phyloP scores from a whole-genome alignment of 2,888 invertebrate genomes.

The Erebia palarica region DNA sequence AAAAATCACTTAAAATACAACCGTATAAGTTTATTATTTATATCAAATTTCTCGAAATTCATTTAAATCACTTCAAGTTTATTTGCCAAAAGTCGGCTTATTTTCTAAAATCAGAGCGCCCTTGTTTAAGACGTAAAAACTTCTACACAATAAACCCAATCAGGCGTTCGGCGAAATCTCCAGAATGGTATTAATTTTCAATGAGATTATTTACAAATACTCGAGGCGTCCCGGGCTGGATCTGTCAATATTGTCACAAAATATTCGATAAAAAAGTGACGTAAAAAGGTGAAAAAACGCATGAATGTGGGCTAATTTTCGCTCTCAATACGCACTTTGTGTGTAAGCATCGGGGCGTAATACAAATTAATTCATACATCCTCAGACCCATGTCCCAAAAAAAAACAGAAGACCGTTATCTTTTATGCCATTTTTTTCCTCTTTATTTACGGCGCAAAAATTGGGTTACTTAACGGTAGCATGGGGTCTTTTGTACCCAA shows the following conservation, averaged over 20 bases:
- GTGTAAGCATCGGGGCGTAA: constrained; percentile 78
- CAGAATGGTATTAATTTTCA: constrained; percentile 76
- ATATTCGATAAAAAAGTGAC: constrained; percentile 55
- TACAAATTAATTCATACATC: constrained; percentile 76
- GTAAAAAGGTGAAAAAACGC: constrained; percentile 49
- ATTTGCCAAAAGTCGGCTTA: constrained; percentile 47
- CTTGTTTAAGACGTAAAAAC: constrained; percentile 62
- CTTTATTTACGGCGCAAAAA: constrained; percentile 81
- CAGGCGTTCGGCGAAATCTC: constrained; percentile 59
- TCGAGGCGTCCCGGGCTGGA: constrained; percentile 62
- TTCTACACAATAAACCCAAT: constrained; percentile 72
- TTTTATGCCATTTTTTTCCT: constrained; percentile 60
- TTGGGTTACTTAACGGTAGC: constrained; percentile 82
- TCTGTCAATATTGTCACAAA: constrained; percentile 81
- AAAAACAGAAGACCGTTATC: constrained; percentile 70
- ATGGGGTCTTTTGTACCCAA: constrained; percentile 60
- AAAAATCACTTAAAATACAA: no score
- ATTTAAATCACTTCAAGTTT: constrained; percentile 30
- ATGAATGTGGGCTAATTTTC: constrained; percentile 81
- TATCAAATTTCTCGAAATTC: constrained; percentile 13
- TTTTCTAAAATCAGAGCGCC: constrained; percentile 61
- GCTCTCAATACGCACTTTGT: constrained; percentile 76
- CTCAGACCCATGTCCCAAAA: constrained; percentile 52
- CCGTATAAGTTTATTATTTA: not conserved
- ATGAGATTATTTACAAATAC: constrained; percentile 80